phyloP scores from a whole-genome alignment of 2,888 invertebrate genomes.

The Nebria brevicollis region DNA sequence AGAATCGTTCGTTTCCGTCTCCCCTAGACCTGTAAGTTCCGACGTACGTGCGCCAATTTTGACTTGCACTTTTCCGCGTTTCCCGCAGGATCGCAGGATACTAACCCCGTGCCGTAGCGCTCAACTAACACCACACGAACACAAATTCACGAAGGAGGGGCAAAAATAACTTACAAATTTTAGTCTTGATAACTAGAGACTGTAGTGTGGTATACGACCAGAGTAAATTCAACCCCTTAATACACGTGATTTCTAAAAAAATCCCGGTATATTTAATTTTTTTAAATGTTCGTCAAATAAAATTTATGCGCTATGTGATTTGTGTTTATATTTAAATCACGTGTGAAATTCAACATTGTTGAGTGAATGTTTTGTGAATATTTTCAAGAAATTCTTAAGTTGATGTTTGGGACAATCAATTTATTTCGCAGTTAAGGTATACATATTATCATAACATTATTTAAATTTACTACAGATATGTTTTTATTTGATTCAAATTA shows the following conservation, averaged over 20 bases:
- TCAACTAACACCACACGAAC: background rate
- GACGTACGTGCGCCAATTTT: constrained; percentile 49
- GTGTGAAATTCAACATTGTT: background rate
- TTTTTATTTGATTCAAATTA: too few relatives aligned
- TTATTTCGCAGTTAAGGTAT: background rate
- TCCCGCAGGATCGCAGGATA: constrained; percentile 22
- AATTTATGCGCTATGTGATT: background rate
- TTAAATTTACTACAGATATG: too few relatives aligned
- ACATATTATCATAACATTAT: background rate
- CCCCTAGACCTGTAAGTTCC: constrained; percentile 30
- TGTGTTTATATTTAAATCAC: background rate
- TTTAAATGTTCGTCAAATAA: background rate
- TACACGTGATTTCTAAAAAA: constrained; percentile 40
- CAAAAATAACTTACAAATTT: constrained; percentile 53
- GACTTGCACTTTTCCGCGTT: constrained; percentile 45
- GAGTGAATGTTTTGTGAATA: background rate
- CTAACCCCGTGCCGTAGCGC: constrained; percentile 14
- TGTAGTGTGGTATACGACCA: constrained; percentile 25
- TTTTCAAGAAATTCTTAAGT: background rate
- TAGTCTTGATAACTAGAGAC: constrained; percentile 52
- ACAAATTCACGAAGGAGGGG: constrained; percentile 52
- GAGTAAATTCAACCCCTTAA: constrained; percentile 22
- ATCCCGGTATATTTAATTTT: constrained; percentile 16
- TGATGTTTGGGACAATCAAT: background rate
- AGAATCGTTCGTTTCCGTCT: constrained; percentile 50